A percentile compares a stretch with the other conserved stretches of the same genome.
These are phyloP conservation scores for Myotis davidii DNA, from an alignment of 2,113 vertebrate species.

Conservation along the genomic window DNA sequence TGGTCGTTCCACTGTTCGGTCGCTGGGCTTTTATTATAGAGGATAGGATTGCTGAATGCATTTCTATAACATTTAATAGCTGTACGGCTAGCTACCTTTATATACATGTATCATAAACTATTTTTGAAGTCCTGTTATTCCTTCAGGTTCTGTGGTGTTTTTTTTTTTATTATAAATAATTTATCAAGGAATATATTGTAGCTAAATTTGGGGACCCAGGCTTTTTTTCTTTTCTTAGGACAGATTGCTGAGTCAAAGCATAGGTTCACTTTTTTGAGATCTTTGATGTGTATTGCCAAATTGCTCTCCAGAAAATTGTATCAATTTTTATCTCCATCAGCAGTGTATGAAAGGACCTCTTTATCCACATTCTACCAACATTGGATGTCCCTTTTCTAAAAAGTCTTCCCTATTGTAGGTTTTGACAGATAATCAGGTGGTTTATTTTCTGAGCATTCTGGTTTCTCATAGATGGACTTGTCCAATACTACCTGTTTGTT, in stretches of 20 bases:
- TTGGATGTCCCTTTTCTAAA: neutral
- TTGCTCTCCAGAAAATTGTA: constrained; percentile 14
- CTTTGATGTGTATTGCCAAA: neutral
- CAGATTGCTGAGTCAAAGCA: neutral
- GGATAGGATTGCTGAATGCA: neutral
- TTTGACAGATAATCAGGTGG: neutral
- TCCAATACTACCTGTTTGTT: neutral
- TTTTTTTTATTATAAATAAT: neutral
- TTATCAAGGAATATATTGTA: constrained; percentile 22
- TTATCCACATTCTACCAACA: neutral
- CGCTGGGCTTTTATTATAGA: too few species aligned
- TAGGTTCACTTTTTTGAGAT: neutral
- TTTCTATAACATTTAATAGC: neutral
- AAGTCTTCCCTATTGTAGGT: neutral
- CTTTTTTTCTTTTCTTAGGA: neutral
- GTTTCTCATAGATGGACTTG: neutral
- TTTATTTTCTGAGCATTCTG: neutral
- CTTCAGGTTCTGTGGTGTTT: constrained; percentile 40
- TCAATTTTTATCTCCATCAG: neutral
- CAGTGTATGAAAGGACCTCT: neutral
- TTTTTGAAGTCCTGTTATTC: neutral
- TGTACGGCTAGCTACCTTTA: neutral
- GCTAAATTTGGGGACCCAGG: neutral
- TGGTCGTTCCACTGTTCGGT: too few species aligned
- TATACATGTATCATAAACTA: neutral